These are phyloP conservation scores for Ormyrus rosae DNA, from an alignment of 2,888 invertebrate species.

Conservation along the genomic window DNA sequence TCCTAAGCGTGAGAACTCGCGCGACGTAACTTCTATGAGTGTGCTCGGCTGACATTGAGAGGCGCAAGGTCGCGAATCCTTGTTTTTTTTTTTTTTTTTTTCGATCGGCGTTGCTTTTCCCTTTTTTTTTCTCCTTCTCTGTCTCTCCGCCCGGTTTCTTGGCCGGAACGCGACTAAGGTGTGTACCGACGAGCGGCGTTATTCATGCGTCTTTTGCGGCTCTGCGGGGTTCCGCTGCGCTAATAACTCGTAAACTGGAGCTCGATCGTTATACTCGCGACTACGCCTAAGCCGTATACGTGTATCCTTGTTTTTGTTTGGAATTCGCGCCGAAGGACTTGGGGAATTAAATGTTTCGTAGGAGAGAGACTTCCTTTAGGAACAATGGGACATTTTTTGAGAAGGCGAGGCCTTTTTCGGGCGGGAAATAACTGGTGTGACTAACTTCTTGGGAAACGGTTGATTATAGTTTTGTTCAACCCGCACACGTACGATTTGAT, in stretches of 20 bases:
- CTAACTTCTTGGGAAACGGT: constrained; percentile 12
- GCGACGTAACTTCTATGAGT: constrained; percentile 34
- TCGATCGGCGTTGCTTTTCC: neutral
- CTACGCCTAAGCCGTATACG: constrained; percentile 11
- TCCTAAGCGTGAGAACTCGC: constrained; percentile 69
- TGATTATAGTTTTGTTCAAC: constrained; percentile 2
- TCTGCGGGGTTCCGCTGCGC: neutral
- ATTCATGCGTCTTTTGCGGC: constrained; percentile 10
- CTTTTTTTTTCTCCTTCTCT: constrained; percentile 14
- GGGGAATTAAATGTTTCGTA: neutral
- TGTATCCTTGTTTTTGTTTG: constrained; percentile 11
- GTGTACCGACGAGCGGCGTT: neutral
- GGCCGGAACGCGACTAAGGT: constrained; percentile 21
- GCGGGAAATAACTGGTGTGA: neutral
- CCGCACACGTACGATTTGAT: neutral
- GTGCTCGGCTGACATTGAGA: constrained; percentile 65
- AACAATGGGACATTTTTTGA: constrained; percentile 21
- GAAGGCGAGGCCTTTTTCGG: constrained; percentile 8
- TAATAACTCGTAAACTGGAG: constrained; percentile 54
- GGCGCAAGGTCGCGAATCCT: constrained; percentile 65
- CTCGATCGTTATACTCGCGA: constrained; percentile 40
- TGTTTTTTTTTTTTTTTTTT: neutral
- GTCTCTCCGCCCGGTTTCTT: neutral
- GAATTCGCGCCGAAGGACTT: neutral
- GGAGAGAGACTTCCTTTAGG: neutral